Conservation (phyloP, 1,140 invertebrate species). For the Bombus superbus region DNA sequence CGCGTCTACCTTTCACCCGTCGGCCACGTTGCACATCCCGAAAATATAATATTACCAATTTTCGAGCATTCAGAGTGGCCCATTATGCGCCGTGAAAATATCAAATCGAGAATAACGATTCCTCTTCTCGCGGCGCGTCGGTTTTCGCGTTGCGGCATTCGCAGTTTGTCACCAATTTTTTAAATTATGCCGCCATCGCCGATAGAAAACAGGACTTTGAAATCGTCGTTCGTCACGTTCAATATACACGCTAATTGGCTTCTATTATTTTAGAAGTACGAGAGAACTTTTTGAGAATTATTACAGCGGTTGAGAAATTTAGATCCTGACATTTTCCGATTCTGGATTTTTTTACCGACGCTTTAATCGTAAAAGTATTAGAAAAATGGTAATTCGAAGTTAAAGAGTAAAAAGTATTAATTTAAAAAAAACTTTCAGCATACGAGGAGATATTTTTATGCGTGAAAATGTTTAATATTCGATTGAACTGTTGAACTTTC, state of each 20-base stretch:
- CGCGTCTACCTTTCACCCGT: background rate
- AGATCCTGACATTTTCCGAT: no score
- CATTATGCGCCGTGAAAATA: slow-evolving; percentile 29
- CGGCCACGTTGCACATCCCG: background rate
- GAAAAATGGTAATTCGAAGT: no score
- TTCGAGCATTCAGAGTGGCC: slow-evolving; percentile 31
- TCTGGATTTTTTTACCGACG: no score
- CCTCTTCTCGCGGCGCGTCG: background rate
- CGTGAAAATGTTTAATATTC: no score
- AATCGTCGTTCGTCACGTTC: background rate
- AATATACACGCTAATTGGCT: background rate
- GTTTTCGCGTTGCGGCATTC: background rate
- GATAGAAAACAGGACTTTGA: background rate
- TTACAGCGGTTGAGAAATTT: no score
- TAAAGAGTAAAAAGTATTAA: no score
- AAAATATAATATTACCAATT: slow-evolving; percentile 56
- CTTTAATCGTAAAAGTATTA: no score
- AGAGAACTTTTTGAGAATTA: background rate
- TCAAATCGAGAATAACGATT: slow-evolving; percentile 42
- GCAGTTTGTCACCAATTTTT: background rate
- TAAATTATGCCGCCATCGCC: slow-evolving; percentile 11
- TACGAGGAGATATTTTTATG: no score
- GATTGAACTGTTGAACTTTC: no score
- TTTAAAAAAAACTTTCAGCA: no score
- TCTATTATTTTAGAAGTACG: background rate